Conservation (phyloP, 2,888 invertebrate genomes). For the Timandra comae region DNA sequence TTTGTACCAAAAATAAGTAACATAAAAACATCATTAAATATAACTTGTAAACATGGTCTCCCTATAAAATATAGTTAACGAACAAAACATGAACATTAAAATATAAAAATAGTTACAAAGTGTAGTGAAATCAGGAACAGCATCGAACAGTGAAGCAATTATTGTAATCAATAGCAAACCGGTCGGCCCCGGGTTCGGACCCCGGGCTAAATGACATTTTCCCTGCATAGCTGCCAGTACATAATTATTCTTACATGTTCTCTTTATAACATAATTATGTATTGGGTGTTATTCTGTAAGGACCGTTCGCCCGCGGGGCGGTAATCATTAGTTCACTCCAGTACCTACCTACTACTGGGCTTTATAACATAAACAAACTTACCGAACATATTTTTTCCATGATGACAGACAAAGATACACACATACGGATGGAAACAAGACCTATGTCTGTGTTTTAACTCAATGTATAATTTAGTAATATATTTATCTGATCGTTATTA, state of each 20-base stretch:
- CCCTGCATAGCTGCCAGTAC: slow-evolving; percentile 21
- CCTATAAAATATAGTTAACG: not conserved
- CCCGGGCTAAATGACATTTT: slow-evolving; percentile 38
- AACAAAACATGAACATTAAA: slow-evolving; percentile 2
- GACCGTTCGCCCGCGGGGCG: slow-evolving; percentile 28
- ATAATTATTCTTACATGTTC: slow-evolving; percentile 27
- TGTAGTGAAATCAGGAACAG: slow-evolving; percentile 23
- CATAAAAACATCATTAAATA: no score
- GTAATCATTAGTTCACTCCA: slow-evolving; percentile 39
- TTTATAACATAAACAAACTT: slow-evolving; percentile 7
- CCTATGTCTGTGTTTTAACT: no score
- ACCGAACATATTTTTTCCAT: slow-evolving; percentile 7
- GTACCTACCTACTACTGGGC: slow-evolving; percentile 35
- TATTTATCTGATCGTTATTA: slow-evolving; percentile 1
- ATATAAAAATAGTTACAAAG: slow-evolving; percentile 7
- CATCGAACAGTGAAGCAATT: slow-evolving; percentile 14
- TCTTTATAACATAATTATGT: slow-evolving; percentile 35
- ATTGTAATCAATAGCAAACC: slow-evolving; percentile 25
- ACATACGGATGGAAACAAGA: slow-evolving; percentile 14
- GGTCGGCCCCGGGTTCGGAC: slow-evolving; percentile 17
- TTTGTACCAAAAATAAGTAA: no score
- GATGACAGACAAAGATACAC: slow-evolving; percentile 21
- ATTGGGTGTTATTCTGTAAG: slow-evolving; percentile 24
- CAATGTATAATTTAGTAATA: slow-evolving; percentile 15
- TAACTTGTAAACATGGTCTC: no score